phyloP scores from a whole-genome alignment of 2,113 vertebrate genomes.

The Tragelaphus imberbis region DNA sequence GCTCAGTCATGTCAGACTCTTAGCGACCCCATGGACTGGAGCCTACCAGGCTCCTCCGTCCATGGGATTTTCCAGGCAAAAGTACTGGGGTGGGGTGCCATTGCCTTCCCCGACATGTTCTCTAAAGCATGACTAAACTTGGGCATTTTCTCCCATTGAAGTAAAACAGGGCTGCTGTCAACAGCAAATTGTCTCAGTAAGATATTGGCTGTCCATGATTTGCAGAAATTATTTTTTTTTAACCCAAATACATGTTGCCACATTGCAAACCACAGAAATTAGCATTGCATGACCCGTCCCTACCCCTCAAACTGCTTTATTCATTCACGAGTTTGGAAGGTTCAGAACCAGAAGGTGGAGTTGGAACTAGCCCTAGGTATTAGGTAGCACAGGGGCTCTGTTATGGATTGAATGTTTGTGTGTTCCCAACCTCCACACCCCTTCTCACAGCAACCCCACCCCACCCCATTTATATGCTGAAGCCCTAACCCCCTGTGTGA shows the following conservation, averaged over 20 bases:
- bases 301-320: not conserved
- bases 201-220: not conserved
- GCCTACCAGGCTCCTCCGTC: too few relatives aligned
- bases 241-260: not conserved
- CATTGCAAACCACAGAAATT: not conserved
- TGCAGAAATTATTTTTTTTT: conserved; percentile 55
- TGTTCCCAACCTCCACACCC: not conserved
- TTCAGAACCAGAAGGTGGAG: not conserved
- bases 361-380: accelerated
- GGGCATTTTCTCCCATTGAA: not conserved
- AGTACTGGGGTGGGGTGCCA: too few relatives aligned
- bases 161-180: conserved; percentile 12
- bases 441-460: not conserved
- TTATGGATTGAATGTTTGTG: too few relatives aligned
- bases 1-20: too few relatives aligned
- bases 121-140: conserved; percentile 8
- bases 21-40: too few relatives aligned
- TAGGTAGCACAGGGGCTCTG: not conserved
- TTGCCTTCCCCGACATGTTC: too few relatives aligned
- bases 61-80: too few relatives aligned
- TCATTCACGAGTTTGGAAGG: conserved; percentile 1
- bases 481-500: not conserved
- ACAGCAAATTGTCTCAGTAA: not conserved
- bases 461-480: accelerated
- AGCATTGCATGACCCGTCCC: accelerated